Conservation (phyloP, 2,113 vertebrate species). For the Tenebrosternarchus preto region DNA sequence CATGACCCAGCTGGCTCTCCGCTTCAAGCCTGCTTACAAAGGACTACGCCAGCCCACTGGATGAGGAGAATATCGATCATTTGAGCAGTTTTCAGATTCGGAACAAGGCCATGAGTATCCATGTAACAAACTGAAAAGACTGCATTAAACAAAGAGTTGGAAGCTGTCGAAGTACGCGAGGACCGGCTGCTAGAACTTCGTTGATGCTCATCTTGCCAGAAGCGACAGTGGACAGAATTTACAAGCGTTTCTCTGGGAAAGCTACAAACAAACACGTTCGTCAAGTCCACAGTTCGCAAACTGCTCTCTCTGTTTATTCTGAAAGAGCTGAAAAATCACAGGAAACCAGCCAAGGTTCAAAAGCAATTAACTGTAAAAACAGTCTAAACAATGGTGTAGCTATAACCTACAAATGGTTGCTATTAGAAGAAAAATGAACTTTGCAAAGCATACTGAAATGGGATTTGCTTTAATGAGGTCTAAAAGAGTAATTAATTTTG, state of each 20-base stretch:
- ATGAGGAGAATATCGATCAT: not conserved
- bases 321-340: not conserved
- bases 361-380: not conserved
- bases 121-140: not conserved
- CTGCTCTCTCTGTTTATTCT: not conserved
- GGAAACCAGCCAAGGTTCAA: not conserved
- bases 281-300: not conserved
- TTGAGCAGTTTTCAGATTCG: conserved; percentile 15
- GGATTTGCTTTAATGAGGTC: no score
- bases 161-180: not conserved
- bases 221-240: not conserved
- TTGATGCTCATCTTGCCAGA: conserved; percentile 8
- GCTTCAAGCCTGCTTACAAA: not conserved
- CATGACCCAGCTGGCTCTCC: conserved; percentile 36
- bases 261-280: not conserved
- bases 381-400: not conserved
- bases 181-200: no score
- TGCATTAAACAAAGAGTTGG: not conserved
- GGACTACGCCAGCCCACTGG: not conserved
- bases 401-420: no score
- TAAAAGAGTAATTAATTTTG: no score
- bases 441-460: not conserved
- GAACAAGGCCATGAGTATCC: not conserved
- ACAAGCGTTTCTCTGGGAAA: not conserved
- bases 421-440: not conserved